Evolutionary conservation across 2,888 invertebrate genomes (phyloP).

Genomic region (Pheosia tremula): DNA sequence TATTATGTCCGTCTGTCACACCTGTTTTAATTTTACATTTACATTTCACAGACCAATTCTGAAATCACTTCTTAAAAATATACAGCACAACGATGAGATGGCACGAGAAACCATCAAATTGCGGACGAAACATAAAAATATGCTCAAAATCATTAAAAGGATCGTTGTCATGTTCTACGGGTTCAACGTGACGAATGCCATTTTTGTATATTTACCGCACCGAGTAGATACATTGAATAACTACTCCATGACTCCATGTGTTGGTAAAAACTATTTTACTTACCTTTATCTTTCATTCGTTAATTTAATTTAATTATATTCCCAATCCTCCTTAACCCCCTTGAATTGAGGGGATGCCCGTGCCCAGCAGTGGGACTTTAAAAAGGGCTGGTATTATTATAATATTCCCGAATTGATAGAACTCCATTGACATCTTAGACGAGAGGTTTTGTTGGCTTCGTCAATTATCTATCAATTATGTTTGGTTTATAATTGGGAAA

Average conservation of each 20-base stretch:
- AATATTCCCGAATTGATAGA: no score
- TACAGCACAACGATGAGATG: slow-evolving; percentile 47
- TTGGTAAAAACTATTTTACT: slow-evolving; percentile 52
- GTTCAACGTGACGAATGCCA: slow-evolving; percentile 45
- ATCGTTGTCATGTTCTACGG: slow-evolving; percentile 58
- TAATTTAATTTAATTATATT: no score
- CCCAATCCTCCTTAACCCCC: no score
- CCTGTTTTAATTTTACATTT: neutral
- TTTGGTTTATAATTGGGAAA: no score
- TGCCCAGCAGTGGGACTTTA: no score
- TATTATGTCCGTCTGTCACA: neutral
- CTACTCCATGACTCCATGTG: slow-evolving; percentile 64
- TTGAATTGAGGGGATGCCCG: no score
- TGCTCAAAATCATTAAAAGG: slow-evolving; percentile 52
- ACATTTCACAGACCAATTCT: slow-evolving; percentile 45
- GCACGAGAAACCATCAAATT: slow-evolving; percentile 37
- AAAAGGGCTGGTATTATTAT: no score
- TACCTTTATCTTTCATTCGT: no score
- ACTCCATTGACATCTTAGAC: no score
- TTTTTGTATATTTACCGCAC: slow-evolving; percentile 57
- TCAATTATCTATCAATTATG: no score
- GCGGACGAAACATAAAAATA: slow-evolving; percentile 43
- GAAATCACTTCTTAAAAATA: slow-evolving; percentile 41
- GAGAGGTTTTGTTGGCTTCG: no score
- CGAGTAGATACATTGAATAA: slow-evolving; percentile 49